phyloP scores from a whole-genome alignment of 2,888 invertebrate genomes.

The Drepanosiphum platanoidis region DNA sequence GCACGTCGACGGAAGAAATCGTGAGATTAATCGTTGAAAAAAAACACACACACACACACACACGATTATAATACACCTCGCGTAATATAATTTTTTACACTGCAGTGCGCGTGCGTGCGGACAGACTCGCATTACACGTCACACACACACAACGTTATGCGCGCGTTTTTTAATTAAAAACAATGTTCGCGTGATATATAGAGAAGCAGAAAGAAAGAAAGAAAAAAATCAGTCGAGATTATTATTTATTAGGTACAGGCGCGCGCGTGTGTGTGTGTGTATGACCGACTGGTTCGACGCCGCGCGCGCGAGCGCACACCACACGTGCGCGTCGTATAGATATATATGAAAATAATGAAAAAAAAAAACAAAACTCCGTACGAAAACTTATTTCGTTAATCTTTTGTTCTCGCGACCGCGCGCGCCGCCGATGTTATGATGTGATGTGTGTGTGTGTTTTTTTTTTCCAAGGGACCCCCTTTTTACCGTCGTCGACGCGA shows the following conservation, averaged over 20 bases:
- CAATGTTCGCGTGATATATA: neutral
- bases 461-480: no score
- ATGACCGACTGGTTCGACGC: no score
- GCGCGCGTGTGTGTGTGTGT: no score
- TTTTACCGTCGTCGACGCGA: no score
- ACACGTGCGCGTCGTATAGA: neutral
- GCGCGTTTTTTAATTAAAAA: neutral
- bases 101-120: neutral
- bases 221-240: neutral
- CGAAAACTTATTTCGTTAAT: neutral
- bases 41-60: neutral
- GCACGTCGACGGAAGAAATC: no score
- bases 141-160: no score
- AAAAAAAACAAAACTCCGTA: neutral
- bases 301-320: no score
- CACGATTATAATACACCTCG: neutral
- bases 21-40: neutral
- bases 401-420: neutral
- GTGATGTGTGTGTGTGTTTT: no score
- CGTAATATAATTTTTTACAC: neutral
- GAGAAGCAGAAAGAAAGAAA: neutral
- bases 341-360: neutral
- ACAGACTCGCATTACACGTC: no score
- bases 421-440: no score
- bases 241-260: neutral